Percentiles rank a stretch among this genome's conserved stretches.
phyloP scores from a whole-genome alignment of 2,888 invertebrate species.

The Drosophila peninsularis region DNA sequence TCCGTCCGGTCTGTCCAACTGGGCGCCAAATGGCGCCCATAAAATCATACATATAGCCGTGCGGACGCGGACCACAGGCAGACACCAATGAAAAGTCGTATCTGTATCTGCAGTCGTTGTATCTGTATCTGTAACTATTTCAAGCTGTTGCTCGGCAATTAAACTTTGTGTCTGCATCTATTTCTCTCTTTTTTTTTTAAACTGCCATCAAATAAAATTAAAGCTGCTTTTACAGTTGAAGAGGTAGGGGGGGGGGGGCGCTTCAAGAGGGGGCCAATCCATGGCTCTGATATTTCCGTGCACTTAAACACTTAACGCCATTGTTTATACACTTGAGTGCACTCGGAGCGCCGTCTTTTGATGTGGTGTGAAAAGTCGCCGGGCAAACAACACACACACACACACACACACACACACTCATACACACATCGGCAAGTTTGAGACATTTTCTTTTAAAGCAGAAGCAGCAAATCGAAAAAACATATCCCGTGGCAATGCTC shows the following conservation, averaged over 20 bases:
- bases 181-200: slow-evolving; percentile 31
- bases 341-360: slow-evolving; percentile 71
- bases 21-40: slow-evolving; percentile 65
- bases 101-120: slow-evolving; percentile 22
- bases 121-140: slow-evolving; percentile 48
- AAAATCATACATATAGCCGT: slow-evolving; percentile 68
- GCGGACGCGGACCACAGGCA: slow-evolving; percentile 51
- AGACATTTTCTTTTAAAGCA: slow-evolving; percentile 63
- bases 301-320: slow-evolving; percentile 79
- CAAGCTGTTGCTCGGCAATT: slow-evolving; percentile 77
- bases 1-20: background rate
- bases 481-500: slow-evolving; percentile 73
- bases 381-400: slow-evolving; percentile 43
- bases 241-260: background rate
- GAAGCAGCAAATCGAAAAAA: slow-evolving; percentile 49
- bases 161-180: slow-evolving; percentile 69
- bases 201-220: slow-evolving; percentile 72
- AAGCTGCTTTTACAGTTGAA: slow-evolving; percentile 43
- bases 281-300: slow-evolving; percentile 75
- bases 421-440: slow-evolving; percentile 22
- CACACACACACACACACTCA: slow-evolving; percentile 17
- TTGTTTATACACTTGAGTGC: slow-evolving; percentile 80
- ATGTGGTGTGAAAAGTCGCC: slow-evolving; percentile 79
- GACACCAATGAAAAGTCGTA: slow-evolving; percentile 41
- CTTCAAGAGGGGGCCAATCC: slow-evolving; percentile 59